phyloP scores from a whole-genome alignment of 2,797 vertebrate species.

The Erithacus rubecula region DNA sequence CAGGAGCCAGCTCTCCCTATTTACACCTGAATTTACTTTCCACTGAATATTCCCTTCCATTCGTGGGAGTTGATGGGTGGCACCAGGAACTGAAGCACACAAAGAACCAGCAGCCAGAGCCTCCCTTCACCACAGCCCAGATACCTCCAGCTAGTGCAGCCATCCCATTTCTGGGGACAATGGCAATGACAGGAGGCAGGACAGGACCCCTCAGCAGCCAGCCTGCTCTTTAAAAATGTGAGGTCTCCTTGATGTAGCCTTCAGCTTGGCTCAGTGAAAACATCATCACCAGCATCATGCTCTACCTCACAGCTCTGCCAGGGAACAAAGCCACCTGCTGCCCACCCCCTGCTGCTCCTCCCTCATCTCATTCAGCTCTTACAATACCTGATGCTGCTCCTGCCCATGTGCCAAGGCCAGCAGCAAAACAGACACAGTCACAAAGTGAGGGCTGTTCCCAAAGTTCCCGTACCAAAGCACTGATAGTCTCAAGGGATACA shows the following conservation, averaged over 20 bases:
- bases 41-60: neutral
- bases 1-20: neutral
- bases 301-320: rapidly evolving
- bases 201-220: neutral
- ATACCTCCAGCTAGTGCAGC: neutral
- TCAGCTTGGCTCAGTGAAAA: neutral
- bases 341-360: neutral
- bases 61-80: neutral
- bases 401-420: rapidly evolving
- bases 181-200: neutral
- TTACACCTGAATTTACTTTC: neutral
- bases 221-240: neutral
- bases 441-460: rapidly evolving
- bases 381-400: neutral
- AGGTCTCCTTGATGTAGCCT: rapidly evolving
- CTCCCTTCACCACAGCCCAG: neutral
- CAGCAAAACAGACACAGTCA: rapidly evolving
- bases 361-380: neutral
- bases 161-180: neutral
- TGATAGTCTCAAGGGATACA: neutral
- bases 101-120: neutral
- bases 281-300: rapidly evolving
- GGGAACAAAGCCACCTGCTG: neutral
- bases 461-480: neutral
- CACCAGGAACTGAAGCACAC: neutral